phyloP scores from a whole-genome alignment of 2,113 vertebrate species.

The Crypturellus undulatus region DNA sequence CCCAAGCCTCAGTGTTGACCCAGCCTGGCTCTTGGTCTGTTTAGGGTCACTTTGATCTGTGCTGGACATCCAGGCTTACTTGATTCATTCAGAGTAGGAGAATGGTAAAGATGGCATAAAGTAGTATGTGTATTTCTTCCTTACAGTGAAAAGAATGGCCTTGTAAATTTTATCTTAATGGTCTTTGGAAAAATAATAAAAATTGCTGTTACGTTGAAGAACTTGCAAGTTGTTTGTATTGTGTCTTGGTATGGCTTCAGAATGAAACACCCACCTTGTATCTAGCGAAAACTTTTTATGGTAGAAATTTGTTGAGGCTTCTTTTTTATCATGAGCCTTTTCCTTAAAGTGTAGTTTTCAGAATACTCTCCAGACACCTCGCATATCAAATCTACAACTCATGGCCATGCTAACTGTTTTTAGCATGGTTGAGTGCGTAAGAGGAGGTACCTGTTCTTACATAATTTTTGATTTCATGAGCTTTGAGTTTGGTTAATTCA shows the following conservation, averaged over 20 bases:
- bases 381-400: neutral
- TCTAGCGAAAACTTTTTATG: neutral
- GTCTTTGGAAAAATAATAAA: neutral
- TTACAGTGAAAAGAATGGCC: neutral
- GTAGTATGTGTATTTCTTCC: neutral
- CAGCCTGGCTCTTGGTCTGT: neutral
- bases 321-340: constrained; percentile 4
- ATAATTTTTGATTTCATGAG: neutral
- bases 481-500: neutral
- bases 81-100: neutral
- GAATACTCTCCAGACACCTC: neutral
- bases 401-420: constrained; percentile 1
- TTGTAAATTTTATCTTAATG: neutral
- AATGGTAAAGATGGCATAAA: neutral
- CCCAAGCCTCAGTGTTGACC: neutral
- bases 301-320: constrained; percentile 52
- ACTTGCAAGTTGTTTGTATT: constrained; percentile 37
- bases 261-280: neutral
- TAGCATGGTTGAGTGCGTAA: neutral
- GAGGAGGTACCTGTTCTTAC: neutral
- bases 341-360: neutral
- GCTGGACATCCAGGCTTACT: neutral
- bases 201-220: constrained; percentile 34
- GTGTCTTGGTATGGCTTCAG: constrained; percentile 18
- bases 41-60: neutral